Percentiles rank a stretch among this genome's conserved stretches.
Conservation (phyloP, 2,888 invertebrate species). For the Melieria picta region DNA sequence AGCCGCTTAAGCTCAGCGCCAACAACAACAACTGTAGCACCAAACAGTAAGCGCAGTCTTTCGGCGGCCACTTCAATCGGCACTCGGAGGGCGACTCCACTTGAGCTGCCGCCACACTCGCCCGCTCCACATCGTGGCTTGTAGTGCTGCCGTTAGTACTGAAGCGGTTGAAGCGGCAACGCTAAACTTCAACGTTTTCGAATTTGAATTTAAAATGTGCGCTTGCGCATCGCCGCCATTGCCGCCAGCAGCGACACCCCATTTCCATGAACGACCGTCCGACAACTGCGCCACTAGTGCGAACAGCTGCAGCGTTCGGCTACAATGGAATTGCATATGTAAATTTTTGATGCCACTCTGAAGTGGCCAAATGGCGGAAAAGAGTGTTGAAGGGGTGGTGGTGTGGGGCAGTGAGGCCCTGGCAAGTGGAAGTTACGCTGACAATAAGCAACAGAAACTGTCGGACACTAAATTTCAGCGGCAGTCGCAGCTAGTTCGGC, state of each 20-base stretch:
- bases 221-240: not conserved
- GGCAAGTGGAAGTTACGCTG: constrained; percentile 16
- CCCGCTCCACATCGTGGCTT: constrained; percentile 1
- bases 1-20: not conserved
- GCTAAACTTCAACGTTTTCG: not conserved
- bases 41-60: not conserved
- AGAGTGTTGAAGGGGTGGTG: not conserved
- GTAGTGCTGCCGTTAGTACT: not conserved
- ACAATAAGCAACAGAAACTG: constrained; percentile 10
- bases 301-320: not conserved
- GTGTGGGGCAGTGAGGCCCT: not conserved
- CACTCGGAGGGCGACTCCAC: too few species aligned
- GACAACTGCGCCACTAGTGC: not conserved
- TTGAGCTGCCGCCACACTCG: not conserved
- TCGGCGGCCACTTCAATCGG: too few species aligned
- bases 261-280: not conserved
- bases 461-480: not conserved
- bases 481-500: too few species aligned
- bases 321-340: constrained; percentile 17
- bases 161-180: not conserved
- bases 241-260: not conserved
- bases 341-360: constrained; percentile 19
- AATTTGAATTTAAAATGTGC: constrained; percentile 24
- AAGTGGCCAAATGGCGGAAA: constrained; percentile 9
- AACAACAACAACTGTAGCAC: constrained; percentile 6